Evolutionary conservation across 1,140 invertebrate genomes (phyloP).

Genomic region (Drosophila hydei): DNA sequence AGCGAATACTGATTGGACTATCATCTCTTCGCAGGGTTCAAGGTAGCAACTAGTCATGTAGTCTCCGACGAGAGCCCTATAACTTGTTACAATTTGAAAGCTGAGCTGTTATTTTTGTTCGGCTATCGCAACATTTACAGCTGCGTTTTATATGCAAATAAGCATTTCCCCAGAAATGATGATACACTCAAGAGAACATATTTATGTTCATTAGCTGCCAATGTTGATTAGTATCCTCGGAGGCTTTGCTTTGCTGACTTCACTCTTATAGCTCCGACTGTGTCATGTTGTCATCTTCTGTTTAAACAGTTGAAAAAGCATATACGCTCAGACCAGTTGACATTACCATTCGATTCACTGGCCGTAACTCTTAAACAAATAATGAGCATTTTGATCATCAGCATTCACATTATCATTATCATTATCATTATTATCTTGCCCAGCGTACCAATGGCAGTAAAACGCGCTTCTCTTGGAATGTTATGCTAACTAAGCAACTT

Average conservation of each 20-base stretch:
- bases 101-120: slow-evolving; percentile 63
- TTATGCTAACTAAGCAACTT: slow-evolving; percentile 23
- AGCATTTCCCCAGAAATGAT: slow-evolving; percentile 30
- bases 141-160: slow-evolving; percentile 72
- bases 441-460: slow-evolving; percentile 24
- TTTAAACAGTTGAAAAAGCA: slow-evolving; percentile 58
- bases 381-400: slow-evolving; percentile 27
- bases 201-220: slow-evolving; percentile 36
- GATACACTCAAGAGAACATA: not conserved
- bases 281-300: not conserved
- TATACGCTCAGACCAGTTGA: slow-evolving; percentile 44
- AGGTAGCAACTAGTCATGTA: no score
- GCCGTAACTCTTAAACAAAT: slow-evolving; percentile 26
- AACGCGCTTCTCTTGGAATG: slow-evolving; percentile 34
- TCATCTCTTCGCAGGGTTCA: no score
- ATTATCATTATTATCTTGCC: slow-evolving; percentile 6
- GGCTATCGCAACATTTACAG: slow-evolving; percentile 33
- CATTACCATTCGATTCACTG: slow-evolving; percentile 18
- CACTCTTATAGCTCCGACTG: slow-evolving; percentile 21
- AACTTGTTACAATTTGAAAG: slow-evolving; percentile 63
- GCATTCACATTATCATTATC: slow-evolving; percentile 14
- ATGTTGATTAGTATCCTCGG: slow-evolving; percentile 54
- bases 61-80: slow-evolving; percentile 20
- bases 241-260: slow-evolving; percentile 9
- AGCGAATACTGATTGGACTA: no score